Percentiles rank a stretch among this genome's conserved stretches.
phyloP scores from a whole-genome alignment of 2,888 invertebrate genomes.

The Junonia oenone region DNA sequence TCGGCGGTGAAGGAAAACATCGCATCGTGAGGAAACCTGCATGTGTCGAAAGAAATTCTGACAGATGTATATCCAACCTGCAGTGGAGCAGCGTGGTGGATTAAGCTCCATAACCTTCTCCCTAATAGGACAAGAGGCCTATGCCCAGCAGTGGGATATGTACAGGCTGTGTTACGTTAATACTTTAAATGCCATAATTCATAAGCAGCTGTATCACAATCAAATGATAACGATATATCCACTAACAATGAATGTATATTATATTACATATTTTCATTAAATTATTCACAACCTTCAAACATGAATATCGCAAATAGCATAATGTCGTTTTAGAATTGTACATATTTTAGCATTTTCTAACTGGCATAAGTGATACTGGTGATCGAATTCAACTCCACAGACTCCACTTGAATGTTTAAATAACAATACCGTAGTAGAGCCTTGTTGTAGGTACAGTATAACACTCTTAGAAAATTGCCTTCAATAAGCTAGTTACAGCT shows the following conservation, averaged over 20 bases:
- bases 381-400: background rate
- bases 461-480: background rate
- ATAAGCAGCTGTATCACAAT: background rate
- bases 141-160: too few species aligned
- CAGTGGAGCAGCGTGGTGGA: too few species aligned
- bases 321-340: constrained; percentile 14
- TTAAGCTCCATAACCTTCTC: too few species aligned
- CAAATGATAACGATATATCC: background rate
- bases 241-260: constrained; percentile 15
- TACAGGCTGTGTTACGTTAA: too few species aligned
- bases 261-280: constrained; percentile 14
- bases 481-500: background rate
- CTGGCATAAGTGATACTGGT: background rate
- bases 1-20: too few species aligned
- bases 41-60: too few species aligned
- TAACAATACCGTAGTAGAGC: background rate
- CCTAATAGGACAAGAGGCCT: too few species aligned
- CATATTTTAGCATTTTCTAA: constrained; percentile 12
- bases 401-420: background rate
- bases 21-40: too few species aligned
- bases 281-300: constrained; percentile 19
- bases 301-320: constrained; percentile 11
- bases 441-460: too few species aligned
- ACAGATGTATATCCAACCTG: too few species aligned
- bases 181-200: background rate